Evolutionary conservation across 2,888 invertebrate genomes (phyloP).

Genomic region (Lysandra bellargus): DNA sequence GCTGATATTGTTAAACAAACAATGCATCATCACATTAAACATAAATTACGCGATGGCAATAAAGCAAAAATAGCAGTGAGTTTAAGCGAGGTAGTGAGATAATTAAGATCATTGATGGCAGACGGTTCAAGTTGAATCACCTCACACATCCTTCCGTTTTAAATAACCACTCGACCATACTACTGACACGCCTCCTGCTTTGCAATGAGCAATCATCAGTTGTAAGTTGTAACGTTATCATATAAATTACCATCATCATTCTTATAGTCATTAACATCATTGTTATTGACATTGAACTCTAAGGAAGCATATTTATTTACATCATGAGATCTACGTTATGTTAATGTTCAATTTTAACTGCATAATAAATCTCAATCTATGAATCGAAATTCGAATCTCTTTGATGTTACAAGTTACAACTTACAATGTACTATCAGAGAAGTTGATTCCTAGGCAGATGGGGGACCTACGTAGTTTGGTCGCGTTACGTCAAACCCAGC

Average conservation of each 20-base stretch:
- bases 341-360: too few species aligned
- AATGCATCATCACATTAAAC: neutral
- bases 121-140: neutral
- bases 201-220: neutral
- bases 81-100: neutral
- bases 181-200: neutral
- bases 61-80: neutral
- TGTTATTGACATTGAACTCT: too few species aligned
- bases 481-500: too few species aligned
- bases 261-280: neutral
- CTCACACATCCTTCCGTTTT: slow-evolving; percentile 17
- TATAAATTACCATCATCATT: neutral
- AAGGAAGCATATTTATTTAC: neutral
- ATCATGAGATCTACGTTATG: neutral
- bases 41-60: neutral
- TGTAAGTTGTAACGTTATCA: neutral
- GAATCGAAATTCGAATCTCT: too few species aligned
- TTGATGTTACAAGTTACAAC: too few species aligned
- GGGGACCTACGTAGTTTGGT: too few species aligned
- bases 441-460: too few species aligned
- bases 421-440: too few species aligned
- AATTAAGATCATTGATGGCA: neutral
- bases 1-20: slow-evolving; percentile 6
- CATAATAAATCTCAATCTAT: too few species aligned
- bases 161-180: neutral